Base-by-base conservation (phyloP, 1,140 invertebrate genomes). In the Ceratosolen fusciceps region DNA sequence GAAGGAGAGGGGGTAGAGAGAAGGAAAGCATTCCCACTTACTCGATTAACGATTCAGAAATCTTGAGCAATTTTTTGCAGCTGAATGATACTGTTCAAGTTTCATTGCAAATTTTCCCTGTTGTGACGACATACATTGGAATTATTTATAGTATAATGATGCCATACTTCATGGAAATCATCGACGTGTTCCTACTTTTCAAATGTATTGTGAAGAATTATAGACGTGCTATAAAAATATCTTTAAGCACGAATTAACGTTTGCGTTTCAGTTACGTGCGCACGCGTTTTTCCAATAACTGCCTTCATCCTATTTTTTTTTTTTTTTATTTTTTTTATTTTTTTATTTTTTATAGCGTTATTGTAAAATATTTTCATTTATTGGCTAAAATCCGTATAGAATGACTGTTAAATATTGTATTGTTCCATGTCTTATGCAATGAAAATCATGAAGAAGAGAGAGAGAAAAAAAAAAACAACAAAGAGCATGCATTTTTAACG, bases 101-200 rank as follows among this genome's bases (percentile, higher is more conserved):
- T 62, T 74, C n/a, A 39, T 65, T 29, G 73, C 60, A 75, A 34
- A 65, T 49, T 37, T 37, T 68, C 65, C 47, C 49, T 39, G n/a
- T 34, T n/a, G 31, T 68, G 74, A 76, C 74, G 62, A 19, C 43
- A 76, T 26, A 24, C 56, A 24, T 68, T 37, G 62, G 26, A 37
- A 47, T 73, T 60, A 62, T 60, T 74, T 47, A 65, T 65, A 74
- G 56, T 24, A 29, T 56, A 47, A 54, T 77, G 49, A 70, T 58
- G 52, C 54, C 65, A 77, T 60, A 34, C 31, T 34, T 52, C 62
- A 21, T 68, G 65, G 54, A 77, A 68, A 77, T 56, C 34, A 52
- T 43, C 34, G 26, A 77, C 12, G 19, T 26, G n/a, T 39, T 54
- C 34, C 31, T 34, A 21, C 31, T 65, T 65, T 65, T 19, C 26